Evolutionary conservation across 1,140 invertebrate genomes (phyloP).

Genomic region (Schmidtea mediterranea): DNA sequence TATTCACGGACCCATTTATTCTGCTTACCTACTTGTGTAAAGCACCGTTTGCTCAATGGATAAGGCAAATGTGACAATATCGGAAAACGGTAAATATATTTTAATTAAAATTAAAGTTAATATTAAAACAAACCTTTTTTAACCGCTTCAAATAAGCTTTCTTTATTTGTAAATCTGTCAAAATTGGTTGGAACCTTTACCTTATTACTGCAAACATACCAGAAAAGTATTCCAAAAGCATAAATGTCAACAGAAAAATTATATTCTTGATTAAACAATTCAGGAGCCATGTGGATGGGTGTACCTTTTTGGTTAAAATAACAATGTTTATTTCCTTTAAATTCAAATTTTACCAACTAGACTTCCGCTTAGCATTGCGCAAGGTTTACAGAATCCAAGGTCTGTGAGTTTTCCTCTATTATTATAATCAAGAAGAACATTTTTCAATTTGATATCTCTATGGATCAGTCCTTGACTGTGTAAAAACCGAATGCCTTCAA

Average conservation of each 20-base stretch:
- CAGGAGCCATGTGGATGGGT: conserved; percentile 69
- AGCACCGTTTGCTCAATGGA: too few species aligned
- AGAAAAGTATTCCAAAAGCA: conserved; percentile 65
- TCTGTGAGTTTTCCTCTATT: conserved; percentile 56
- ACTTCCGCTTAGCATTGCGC: conserved; percentile 54
- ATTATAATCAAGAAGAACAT: conserved; percentile 46
- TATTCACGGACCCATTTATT: too few species aligned
- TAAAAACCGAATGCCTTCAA: conserved; percentile 43
- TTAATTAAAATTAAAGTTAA: neutral
- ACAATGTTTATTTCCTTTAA: too few species aligned
- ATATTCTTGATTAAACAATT: conserved; percentile 50
- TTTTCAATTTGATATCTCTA: conserved; percentile 64
- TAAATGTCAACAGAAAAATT: conserved; percentile 62
- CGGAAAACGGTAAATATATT: neutral
- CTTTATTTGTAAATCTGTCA: conserved; percentile 58
- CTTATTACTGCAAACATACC: conserved; percentile 60
- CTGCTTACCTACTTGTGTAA: too few species aligned
- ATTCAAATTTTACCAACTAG: conserved; percentile 32
- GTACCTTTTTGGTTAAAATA: conserved; percentile 43
- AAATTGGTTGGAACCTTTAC: conserved; percentile 49
- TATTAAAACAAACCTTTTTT: conserved; percentile 36
- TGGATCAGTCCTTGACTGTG: conserved; percentile 59
- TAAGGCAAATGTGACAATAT: too few species aligned
- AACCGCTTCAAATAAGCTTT: conserved; percentile 56
- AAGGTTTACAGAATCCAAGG: conserved; percentile 64